Percentiles rank a stretch among this genome's conserved stretches.
Conservation (phyloP, 2,888 invertebrate genomes). For the Himalopsyche japonica region DNA sequence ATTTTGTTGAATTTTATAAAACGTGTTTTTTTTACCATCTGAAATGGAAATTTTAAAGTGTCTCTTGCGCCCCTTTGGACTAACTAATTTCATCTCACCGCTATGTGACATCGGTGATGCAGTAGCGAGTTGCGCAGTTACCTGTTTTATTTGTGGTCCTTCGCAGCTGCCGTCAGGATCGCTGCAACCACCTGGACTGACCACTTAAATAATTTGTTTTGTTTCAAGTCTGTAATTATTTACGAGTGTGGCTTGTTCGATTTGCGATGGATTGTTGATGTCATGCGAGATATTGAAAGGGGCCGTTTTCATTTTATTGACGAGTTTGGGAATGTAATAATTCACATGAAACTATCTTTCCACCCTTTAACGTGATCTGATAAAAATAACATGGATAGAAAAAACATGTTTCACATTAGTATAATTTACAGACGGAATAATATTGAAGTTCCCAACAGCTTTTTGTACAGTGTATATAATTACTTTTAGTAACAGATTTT, state of each 20-base stretch:
- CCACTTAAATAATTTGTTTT: background rate
- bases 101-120: too few species aligned
- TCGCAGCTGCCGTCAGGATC: conserved; percentile 5
- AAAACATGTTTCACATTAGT: too few species aligned
- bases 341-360: background rate
- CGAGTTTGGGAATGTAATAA: conserved; percentile 4
- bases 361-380: background rate
- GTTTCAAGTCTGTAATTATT: conserved; percentile 8
- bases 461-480: too few species aligned
- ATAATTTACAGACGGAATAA: too few species aligned
- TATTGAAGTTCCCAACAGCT: too few species aligned
- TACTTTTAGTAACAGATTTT: too few species aligned
- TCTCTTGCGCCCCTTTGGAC: too few species aligned
- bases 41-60: too few species aligned
- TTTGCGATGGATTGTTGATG: background rate
- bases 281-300: background rate
- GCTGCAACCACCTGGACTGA: conserved; percentile 3
- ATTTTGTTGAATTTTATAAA: too few species aligned
- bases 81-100: too few species aligned
- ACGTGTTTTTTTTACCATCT: too few species aligned
- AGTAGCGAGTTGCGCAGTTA: background rate
- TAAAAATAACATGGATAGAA: background rate
- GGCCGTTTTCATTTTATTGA: background rate
- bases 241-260: background rate
- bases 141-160: background rate